These are phyloP conservation scores for Mormyrus hasselquistii DNA, from an alignment of 2,797 vertebrate genomes.

Conservation along the genomic window DNA sequence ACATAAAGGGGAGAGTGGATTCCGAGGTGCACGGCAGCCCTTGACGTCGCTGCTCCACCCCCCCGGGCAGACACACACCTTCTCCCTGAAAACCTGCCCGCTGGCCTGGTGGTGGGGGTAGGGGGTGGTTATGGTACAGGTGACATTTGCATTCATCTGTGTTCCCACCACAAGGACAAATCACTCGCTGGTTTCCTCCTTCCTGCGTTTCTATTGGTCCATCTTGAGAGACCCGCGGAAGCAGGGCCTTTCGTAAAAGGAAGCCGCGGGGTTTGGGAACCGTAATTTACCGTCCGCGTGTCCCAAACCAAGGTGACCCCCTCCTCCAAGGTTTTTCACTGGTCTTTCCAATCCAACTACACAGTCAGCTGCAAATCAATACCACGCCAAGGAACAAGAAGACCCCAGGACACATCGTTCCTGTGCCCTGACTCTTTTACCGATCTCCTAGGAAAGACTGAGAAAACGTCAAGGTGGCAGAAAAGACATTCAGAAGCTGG, in stretches of 20 bases:
- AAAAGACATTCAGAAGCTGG: neutral
- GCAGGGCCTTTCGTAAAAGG: neutral
- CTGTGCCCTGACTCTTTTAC: neutral
- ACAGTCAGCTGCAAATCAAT: neutral
- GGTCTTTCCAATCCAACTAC: neutral
- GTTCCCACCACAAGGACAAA: neutral
- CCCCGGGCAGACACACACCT: neutral
- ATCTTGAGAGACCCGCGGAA: neutral
- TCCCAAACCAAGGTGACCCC: neutral
- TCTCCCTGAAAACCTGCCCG: neutral
- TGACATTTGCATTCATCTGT: neutral
- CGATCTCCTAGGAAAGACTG: neutral
- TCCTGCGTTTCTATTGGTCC: neutral
- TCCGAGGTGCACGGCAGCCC: conserved; percentile 48
- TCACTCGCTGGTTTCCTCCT: neutral
- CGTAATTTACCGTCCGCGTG: neutral
- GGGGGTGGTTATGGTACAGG: neutral
- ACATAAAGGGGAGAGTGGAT: conserved; percentile 69
- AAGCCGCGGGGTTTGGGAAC: neutral
- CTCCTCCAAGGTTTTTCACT: neutral
- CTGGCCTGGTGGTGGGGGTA: neutral
- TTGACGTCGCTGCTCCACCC: neutral
- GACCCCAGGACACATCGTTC: neutral
- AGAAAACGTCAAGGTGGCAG: neutral
- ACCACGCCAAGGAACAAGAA: neutral